Evolutionary conservation across 2,797 vertebrate species (phyloP).

Genomic region (Anguilla megastoma): DNA sequence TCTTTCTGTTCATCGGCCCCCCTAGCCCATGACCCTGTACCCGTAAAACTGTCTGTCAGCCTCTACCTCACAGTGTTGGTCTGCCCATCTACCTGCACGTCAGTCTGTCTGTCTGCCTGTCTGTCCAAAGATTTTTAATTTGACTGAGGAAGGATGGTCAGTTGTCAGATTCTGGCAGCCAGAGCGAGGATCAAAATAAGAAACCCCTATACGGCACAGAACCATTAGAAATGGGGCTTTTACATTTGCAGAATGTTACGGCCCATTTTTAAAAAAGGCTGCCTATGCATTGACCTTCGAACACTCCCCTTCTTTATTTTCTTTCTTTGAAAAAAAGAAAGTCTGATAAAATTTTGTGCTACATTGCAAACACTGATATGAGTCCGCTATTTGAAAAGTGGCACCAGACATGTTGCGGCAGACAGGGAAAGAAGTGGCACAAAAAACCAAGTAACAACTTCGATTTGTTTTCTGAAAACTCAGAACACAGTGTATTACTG

Average conservation of each 20-base stretch:
- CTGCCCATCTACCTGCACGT: neutral
- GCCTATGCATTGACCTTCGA: neutral
- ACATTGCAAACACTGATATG: neutral
- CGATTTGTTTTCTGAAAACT: constrained; percentile 6
- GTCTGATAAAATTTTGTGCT: neutral
- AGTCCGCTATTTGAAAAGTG: neutral
- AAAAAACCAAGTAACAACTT: neutral
- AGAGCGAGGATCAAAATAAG: neutral
- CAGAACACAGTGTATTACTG: neutral
- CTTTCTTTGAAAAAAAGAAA: neutral
- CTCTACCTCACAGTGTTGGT: neutral
- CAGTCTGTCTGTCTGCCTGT: neutral
- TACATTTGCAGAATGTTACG: neutral
- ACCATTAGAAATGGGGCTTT: neutral
- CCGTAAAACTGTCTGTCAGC: neutral
- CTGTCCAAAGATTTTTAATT: neutral
- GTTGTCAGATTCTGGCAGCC: neutral
- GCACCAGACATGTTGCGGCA: neutral
- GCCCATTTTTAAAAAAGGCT: no score
- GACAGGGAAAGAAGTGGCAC: neutral
- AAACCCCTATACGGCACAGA: neutral
- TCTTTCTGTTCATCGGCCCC: neutral
- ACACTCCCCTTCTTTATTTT: neutral
- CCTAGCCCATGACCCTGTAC: neutral
- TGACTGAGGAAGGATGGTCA: neutral